Conservation (phyloP, 1,140 invertebrate genomes). For the Copidosoma floridanum region DNA sequence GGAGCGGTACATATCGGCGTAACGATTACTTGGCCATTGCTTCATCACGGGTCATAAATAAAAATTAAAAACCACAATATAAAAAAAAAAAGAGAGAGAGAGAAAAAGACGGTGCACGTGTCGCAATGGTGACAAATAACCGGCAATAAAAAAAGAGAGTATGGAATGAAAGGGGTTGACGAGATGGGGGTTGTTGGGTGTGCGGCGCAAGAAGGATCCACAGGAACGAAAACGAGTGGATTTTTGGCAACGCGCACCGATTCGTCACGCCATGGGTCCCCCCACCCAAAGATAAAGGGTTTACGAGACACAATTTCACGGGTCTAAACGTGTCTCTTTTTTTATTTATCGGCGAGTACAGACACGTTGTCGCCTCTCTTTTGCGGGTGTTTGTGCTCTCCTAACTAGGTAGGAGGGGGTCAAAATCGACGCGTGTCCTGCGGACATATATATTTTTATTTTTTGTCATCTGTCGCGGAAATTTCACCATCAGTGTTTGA, state of each 20-base stretch:
- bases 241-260: conserved; percentile 23
- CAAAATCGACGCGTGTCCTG: too few species aligned
- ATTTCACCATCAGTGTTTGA: too few species aligned
- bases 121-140: conserved; percentile 8
- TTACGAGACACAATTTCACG: conserved; percentile 36
- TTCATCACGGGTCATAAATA: conserved; percentile 15
- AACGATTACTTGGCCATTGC: too few species aligned
- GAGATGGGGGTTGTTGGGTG: too few species aligned
- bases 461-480: too few species aligned
- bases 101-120: background rate
- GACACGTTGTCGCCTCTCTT: background rate
- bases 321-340: conserved; percentile 36
- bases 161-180: background rate
- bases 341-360: conserved; percentile 52
- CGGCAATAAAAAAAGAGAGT: background rate
- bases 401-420: conserved; percentile 34
- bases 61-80: conserved; percentile 17
- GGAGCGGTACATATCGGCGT: too few species aligned
- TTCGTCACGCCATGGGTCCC: conserved; percentile 46
- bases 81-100: background rate
- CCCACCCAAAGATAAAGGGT: conserved; percentile 43
- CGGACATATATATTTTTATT: background rate
- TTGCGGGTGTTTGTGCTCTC: too few species aligned
- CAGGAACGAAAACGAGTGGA: conserved; percentile 20
- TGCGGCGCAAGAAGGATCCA: too few species aligned